phyloP scores from a whole-genome alignment of 2,797 vertebrate species.

The Enteromius radiatus region DNA sequence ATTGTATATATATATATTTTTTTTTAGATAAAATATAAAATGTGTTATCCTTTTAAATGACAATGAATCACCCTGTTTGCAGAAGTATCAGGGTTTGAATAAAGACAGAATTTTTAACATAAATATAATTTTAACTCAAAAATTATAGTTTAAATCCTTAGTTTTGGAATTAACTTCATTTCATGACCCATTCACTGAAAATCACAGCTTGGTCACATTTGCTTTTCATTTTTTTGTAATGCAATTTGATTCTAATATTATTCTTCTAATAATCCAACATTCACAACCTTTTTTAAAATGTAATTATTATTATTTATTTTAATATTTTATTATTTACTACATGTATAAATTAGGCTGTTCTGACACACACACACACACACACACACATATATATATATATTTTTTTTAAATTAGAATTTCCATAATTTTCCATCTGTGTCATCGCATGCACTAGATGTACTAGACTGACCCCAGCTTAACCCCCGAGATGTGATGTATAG shows the following conservation, averaged over 20 bases:
- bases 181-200: neutral
- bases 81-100: neutral
- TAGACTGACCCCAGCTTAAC: constrained; percentile 12
- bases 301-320: neutral
- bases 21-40: neutral
- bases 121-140: neutral
- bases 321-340: neutral
- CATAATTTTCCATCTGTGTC: neutral
- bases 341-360: neutral
- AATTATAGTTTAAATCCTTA: neutral
- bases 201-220: neutral
- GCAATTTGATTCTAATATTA: neutral
- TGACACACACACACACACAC: too few relatives aligned
- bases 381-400: too few relatives aligned
- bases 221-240: neutral
- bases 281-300: neutral
- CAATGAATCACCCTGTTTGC: neutral
- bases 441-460: neutral
- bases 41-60: neutral
- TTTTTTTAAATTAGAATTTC: neutral
- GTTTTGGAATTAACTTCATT: neutral
- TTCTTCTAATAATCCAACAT: neutral
- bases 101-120: neutral
- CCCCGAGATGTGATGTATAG: neutral
- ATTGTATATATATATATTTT: neutral